Evolutionary conservation across 2,797 vertebrate species (phyloP).

Genomic region (Allobates femoralis): DNA sequence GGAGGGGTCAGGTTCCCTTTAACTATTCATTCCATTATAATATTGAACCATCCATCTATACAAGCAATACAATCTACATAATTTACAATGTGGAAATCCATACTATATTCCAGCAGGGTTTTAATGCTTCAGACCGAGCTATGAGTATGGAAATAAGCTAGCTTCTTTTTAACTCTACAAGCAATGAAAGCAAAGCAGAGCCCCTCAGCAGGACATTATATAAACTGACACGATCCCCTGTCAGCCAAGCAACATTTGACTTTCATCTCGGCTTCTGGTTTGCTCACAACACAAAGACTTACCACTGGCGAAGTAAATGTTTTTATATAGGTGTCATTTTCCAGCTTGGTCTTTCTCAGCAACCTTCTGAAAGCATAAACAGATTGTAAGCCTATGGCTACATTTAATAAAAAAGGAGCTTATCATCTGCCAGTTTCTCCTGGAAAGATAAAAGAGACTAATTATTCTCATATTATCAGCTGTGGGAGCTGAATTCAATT

Average conservation of each 20-base stretch:
- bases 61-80: no score
- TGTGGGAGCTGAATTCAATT: not conserved
- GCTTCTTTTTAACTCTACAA: slow-evolving; percentile 22
- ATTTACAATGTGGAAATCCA: no score
- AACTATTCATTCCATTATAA: no score
- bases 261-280: slow-evolving; percentile 44
- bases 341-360: not conserved
- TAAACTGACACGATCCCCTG: slow-evolving; percentile 59
- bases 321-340: slow-evolving; percentile 37
- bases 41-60: no score
- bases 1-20: no score
- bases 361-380: slow-evolving; percentile 1
- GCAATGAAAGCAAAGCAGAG: slow-evolving; percentile 39
- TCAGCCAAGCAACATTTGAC: slow-evolving; percentile 18
- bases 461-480: slow-evolving; percentile 12
- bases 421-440: not conserved
- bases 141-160: slow-evolving; percentile 27
- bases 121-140: no score
- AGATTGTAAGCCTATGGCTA: slow-evolving; percentile 17
- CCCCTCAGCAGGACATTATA: slow-evolving; percentile 59
- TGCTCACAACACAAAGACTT: slow-evolving; percentile 31
- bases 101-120: no score
- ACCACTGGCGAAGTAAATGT: slow-evolving; percentile 32
- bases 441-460: not conserved
- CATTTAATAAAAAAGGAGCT: slow-evolving; percentile 7